phyloP scores from a whole-genome alignment of 2,113 vertebrate species.

The Chamaetylas fuelleborni region DNA sequence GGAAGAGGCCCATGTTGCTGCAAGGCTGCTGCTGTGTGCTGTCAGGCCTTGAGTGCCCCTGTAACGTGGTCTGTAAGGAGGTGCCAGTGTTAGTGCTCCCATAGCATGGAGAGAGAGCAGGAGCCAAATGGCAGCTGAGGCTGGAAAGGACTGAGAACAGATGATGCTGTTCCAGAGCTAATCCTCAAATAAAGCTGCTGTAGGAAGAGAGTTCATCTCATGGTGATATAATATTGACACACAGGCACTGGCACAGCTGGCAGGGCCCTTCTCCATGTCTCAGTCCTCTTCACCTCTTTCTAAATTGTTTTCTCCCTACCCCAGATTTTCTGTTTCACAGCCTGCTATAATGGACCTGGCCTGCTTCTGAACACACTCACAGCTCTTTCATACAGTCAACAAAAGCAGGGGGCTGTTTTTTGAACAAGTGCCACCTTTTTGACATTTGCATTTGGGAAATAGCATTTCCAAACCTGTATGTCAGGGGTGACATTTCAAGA shows the following conservation, averaged over 20 bases:
- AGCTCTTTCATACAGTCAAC: neutral
- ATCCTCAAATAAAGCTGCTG: neutral
- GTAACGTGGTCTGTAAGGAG: fast-evolving
- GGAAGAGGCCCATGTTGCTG: neutral
- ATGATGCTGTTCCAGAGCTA: neutral
- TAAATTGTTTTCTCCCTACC: neutral
- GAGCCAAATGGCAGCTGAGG: neutral
- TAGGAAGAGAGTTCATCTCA: neutral
- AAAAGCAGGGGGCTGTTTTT: neutral
- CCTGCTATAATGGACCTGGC: neutral
- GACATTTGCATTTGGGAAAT: neutral
- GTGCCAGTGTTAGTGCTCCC: neutral
- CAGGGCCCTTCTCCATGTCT: neutral
- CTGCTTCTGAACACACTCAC: neutral
- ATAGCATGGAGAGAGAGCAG: neutral
- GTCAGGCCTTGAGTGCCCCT: neutral
- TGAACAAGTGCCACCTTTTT: neutral
- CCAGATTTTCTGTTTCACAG: neutral
- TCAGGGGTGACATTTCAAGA: neutral
- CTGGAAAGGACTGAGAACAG: neutral
- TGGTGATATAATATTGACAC: neutral
- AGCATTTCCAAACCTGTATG: neutral
- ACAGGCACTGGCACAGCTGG: neutral
- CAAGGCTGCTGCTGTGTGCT: neutral
- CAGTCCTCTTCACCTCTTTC: neutral